Conservation (phyloP, 2,888 invertebrate genomes). For the Drosophila affinis region DNA sequence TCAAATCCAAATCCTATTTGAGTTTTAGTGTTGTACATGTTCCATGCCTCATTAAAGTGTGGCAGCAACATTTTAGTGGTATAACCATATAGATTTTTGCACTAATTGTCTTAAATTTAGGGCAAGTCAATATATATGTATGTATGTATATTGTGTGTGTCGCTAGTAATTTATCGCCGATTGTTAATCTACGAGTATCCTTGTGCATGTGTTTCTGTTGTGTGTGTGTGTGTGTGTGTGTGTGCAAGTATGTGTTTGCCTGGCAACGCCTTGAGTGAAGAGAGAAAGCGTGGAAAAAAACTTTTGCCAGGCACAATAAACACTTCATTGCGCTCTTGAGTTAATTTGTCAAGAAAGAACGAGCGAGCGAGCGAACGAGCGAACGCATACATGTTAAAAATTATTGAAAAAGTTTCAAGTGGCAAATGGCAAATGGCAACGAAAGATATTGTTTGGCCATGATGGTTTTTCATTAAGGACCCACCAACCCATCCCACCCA, state of each 20-base stretch:
- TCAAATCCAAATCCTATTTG: neutral
- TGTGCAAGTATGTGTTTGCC: neutral
- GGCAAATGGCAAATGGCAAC: slow-evolving; percentile 14
- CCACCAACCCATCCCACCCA: slow-evolving; percentile 2
- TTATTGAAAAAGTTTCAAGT: slow-evolving; percentile 76
- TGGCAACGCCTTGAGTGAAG: slow-evolving; percentile 16
- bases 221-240: slow-evolving; percentile 1
- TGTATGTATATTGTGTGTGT: neutral
- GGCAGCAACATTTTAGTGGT: neutral
- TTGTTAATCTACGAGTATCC: neutral
- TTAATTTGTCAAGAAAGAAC: slow-evolving; percentile 74
- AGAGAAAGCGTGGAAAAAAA: slow-evolving; percentile 48
- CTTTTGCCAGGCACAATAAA: slow-evolving; percentile 71
- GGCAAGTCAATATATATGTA: neutral
- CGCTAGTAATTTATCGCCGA: neutral
- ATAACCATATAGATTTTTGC: neutral
- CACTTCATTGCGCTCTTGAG: slow-evolving; percentile 79
- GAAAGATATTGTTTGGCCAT: slow-evolving; percentile 40
- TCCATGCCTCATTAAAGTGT: neutral
- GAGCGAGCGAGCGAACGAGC: slow-evolving; percentile 25
- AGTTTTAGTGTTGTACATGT: neutral
- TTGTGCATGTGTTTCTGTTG: neutral
- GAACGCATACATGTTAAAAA: slow-evolving; percentile 54
- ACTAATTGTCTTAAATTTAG: neutral
- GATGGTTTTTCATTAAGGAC: slow-evolving; percentile 71